Conservation (phyloP, 2,888 invertebrate genomes). For the Cloeon dipterum region DNA sequence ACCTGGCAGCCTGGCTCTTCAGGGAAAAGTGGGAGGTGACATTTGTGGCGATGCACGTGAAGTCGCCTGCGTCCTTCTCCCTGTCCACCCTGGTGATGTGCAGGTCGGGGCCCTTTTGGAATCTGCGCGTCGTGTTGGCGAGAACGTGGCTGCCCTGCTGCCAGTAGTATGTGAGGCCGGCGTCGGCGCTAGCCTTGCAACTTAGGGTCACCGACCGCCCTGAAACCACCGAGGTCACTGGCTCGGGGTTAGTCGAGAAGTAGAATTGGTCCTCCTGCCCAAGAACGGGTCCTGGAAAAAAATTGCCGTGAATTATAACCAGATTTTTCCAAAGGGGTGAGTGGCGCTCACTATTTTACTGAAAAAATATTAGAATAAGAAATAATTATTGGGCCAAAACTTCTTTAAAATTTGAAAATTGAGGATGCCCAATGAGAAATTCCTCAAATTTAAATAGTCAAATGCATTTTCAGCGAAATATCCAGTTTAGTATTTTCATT, state of each 20-base stretch:
- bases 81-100: conserved; percentile 29
- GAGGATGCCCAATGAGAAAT: too few species aligned
- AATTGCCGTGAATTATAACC: neutral
- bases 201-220: conserved; percentile 12
- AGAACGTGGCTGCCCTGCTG: conserved; percentile 16
- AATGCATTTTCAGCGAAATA: too few species aligned
- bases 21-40: conserved; percentile 14
- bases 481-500: too few species aligned
- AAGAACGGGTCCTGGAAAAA: neutral
- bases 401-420: too few species aligned
- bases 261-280: conserved; percentile 6
- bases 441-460: too few species aligned
- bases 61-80: conserved; percentile 28
- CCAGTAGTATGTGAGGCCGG: conserved; percentile 18
- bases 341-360: too few species aligned
- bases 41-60: conserved; percentile 30
- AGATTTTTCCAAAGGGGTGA: neutral
- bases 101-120: conserved; percentile 23
- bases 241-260: conserved; percentile 7
- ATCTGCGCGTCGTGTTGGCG: conserved; percentile 17
- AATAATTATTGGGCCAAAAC: too few species aligned
- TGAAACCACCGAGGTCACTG: conserved; percentile 11
- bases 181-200: conserved; percentile 13
- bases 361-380: too few species aligned
- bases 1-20: conserved; percentile 2